Conservation (phyloP, 2,888 invertebrate genomes). For the Nomada ferruginata region DNA sequence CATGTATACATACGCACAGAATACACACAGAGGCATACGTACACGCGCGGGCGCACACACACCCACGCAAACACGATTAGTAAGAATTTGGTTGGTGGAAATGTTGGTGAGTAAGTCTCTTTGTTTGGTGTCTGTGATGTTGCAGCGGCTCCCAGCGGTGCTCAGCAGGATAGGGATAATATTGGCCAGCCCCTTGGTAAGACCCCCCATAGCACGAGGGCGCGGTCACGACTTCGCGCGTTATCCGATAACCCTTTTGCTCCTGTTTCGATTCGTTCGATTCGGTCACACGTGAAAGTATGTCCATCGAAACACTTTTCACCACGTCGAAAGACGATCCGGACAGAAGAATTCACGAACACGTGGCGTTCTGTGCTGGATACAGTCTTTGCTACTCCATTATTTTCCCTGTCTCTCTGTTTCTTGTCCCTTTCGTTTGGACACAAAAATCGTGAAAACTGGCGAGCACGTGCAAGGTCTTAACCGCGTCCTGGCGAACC, state of each 20-base stretch:
- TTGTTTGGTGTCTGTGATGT: constrained; percentile 85
- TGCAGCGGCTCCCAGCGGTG: constrained; percentile 97
- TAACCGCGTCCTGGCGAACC: constrained; percentile 68
- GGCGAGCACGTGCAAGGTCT: constrained; percentile 68
- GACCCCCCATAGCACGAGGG: constrained; percentile 83
- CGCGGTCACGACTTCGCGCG: constrained; percentile 73
- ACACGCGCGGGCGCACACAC: constrained; percentile 20
- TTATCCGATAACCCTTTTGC: constrained; percentile 27
- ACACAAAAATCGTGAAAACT: constrained; percentile 1
- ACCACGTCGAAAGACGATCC: neutral
- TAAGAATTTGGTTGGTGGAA: constrained; percentile 82
- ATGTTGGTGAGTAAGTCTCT: constrained; percentile 84
- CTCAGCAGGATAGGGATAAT: constrained; percentile 98
- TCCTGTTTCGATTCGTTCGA: constrained; percentile 21
- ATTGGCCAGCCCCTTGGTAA: constrained; percentile 98
- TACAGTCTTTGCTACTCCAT: constrained; percentile 5
- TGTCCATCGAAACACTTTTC: neutral
- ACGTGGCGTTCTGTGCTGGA: neutral
- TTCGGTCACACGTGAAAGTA: neutral
- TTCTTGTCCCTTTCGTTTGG: neutral
- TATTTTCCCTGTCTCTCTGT: constrained; percentile 1
- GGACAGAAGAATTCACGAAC: neutral
- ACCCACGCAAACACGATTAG: constrained; percentile 73
- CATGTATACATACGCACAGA: too few species aligned
- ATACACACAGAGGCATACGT: too few species aligned